Base-by-base conservation (phyloP, 1,140 invertebrate species). In the Philopotamus ludificatus region DNA sequence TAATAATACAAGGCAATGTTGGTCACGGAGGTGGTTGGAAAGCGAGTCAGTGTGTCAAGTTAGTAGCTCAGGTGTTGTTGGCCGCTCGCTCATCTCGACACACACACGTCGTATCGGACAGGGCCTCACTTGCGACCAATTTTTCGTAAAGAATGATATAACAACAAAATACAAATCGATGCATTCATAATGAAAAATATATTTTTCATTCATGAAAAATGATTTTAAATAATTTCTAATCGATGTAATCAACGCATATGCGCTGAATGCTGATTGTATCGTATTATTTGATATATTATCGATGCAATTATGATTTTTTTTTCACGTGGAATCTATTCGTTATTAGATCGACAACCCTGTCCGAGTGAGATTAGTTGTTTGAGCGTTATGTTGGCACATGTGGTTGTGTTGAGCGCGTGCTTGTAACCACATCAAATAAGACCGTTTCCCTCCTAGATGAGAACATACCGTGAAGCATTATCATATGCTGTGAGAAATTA, bases 31-130 rank as follows among this genome's bases (percentile, higher is more conserved):
- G 64, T 55, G 34, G 64, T 63, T 70, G 64, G 68, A 70, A 70
- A 70, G 68, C 68, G 64, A 70, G 68, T 70, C 68, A 70, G 68
- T 70, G 64, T 70, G 68, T 70, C 68, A 70, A 57, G 57, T 60
- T 60, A 60, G 57, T 60, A 60, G 57, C 57, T 60, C 57, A 60
- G 57, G 42, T 60, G 57, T 60, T 60, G 42, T 22, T 47, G 57
- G 57, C 57, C 57, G 42, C 23, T 60, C 57, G 57, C 57, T 60
- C 57, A 60, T 60, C 57, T 60, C 42, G 57, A 47, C 42, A 25
- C 15, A 47, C 44, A 47, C 44, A 47, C 4, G 16, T 34, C 28
- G 28, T 34, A 4, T 34, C 28, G 4, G 18, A 8, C 57, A 60
- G 57, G 57, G 57, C 26, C 49, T 21, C 20, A n/a, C n/a, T n/a